Evolutionary conservation across 1,140 invertebrate species (phyloP), one percentile per base, ranked within the genome.

Genomic region (Drosophila eugracilis): DNA sequence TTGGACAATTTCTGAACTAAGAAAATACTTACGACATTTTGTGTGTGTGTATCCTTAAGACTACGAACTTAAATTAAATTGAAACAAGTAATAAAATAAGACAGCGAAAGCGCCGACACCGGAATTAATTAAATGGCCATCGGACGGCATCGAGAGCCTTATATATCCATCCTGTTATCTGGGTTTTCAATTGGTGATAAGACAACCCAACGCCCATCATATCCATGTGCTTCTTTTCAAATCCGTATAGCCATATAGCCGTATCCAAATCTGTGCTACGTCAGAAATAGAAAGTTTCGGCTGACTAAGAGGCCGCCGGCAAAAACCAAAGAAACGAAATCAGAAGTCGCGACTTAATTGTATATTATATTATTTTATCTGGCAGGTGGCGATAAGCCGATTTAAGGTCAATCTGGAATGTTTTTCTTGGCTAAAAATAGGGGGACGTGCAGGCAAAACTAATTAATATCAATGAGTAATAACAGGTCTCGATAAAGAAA

Each of bases 21-120:
- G n/a, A n/a, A n/a, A 7, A 7, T 50, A 78, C 78, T 78, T 83
- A 83, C 78, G 48, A 49, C 78, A 83, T 83, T 75, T 32, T 74
- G 19, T 78, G 44, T 37, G 14, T 45, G 30, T 14, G 14, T 42
- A 65, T 71, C 65, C 65, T 71, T 78, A 63, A 10, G 34, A 36
- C 30, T 55, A 28, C 45, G n/a, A 26, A 21, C 30, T 70, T 70
- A 45, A 57, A 58, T 36, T 28, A 37, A 17, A 48, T 21, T 54
- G 36, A 9, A 63, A 17, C 22, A 37, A n/a, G 15, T 32, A 32
- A 36, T 37, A 58, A 37, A 32, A 21, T 21, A 28, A n/a, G 12
- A 30, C 15, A 30, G 15, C 7, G 7, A 49, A 30, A 4, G 22
- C 14, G 44, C 26, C 58, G 28, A 22, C 19, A 17, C 12, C 30